phyloP scores from a whole-genome alignment of 2,888 invertebrate genomes.

The Parnassius apollo region DNA sequence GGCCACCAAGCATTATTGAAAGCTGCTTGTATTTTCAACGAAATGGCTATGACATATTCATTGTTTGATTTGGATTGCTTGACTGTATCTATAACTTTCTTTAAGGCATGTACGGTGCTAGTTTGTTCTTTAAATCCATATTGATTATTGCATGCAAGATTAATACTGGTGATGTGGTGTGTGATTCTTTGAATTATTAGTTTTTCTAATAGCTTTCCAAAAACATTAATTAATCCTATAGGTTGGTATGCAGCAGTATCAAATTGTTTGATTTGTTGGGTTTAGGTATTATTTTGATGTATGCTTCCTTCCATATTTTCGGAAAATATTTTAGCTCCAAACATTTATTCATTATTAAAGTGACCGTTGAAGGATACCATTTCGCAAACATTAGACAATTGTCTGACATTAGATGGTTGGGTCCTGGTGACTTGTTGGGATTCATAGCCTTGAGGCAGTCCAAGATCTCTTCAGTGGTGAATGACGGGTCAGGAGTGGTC shows the following conservation, averaged over 20 bases:
- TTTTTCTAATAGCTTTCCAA: constrained; percentile 31
- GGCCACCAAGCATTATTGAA: not conserved
- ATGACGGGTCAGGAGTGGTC: constrained; percentile 18
- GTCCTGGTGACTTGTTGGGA: constrained; percentile 26
- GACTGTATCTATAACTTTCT: not conserved
- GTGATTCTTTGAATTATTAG: too few relatives aligned
- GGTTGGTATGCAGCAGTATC: constrained; percentile 30
- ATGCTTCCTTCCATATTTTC: constrained; percentile 31
- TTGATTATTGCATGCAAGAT: not conserved
- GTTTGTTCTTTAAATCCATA: not conserved
- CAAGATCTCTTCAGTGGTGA: constrained; percentile 27
- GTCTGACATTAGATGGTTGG: constrained; percentile 3
- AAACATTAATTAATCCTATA: constrained; percentile 34
- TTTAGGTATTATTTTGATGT: constrained; percentile 35
- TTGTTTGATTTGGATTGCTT: not conserved
- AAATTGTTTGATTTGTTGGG: constrained; percentile 26
- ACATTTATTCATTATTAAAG: constrained; percentile 18
- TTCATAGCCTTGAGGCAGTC: constrained; percentile 27
- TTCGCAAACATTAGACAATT: not conserved
- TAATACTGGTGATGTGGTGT: not conserved
- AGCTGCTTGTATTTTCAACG: too few relatives aligned
- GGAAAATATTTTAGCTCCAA: constrained; percentile 7
- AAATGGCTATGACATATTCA: not conserved
- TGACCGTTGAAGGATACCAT: not conserved
- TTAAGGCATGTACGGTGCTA: not conserved